phyloP scores from a whole-genome alignment of 2,888 invertebrate species.

The Thymelicus acteon region DNA sequence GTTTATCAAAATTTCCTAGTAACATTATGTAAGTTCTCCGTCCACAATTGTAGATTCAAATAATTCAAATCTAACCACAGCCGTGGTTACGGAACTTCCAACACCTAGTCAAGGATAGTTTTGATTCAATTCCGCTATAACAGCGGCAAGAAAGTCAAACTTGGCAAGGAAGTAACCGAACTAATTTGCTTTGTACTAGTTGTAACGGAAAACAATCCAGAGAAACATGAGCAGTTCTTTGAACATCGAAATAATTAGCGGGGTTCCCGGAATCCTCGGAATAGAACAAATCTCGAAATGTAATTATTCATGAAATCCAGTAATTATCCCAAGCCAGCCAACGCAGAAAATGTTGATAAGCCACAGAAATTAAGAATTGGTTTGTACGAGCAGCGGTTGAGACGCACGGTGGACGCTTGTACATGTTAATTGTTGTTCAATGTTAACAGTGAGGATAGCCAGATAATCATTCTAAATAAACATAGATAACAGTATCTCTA shows the following conservation, averaged over 20 bases:
- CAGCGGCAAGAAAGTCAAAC: neutral
- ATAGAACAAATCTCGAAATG: constrained; percentile 54
- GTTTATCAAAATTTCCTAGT: no score
- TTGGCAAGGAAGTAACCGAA: neutral
- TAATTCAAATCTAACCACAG: neutral
- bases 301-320: constrained; percentile 65
- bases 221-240: constrained; percentile 17
- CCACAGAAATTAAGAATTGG: constrained; percentile 41
- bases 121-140: neutral
- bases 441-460: no score
- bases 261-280: constrained; percentile 40
- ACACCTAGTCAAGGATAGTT: constrained; percentile 1
- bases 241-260: constrained; percentile 47
- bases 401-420: neutral
- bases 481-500: no score
- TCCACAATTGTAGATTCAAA: neutral
- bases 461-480: no score
- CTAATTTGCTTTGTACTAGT: neutral
- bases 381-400: constrained; percentile 33
- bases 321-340: constrained; percentile 57
- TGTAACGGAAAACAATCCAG: neutral
- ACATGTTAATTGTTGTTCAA: no score
- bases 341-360: constrained; percentile 63
- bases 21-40: no score
- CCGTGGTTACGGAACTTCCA: neutral